These are phyloP conservation scores for Syrrhaptes paradoxus DNA, from an alignment of 2,113 vertebrate genomes.

Conservation along the genomic window DNA sequence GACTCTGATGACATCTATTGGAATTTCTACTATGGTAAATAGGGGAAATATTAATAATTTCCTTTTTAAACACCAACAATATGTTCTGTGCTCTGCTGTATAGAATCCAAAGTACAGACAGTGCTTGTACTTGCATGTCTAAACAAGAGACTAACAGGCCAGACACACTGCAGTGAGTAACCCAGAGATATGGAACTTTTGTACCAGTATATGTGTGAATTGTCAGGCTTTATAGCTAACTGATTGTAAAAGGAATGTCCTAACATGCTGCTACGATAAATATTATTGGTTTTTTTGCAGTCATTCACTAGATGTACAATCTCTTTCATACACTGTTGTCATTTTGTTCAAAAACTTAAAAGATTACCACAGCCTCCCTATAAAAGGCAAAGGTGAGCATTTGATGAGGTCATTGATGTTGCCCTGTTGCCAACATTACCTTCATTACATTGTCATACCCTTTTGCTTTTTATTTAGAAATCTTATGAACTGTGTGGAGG, in stretches of 20 bases:
- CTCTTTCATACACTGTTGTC: not conserved
- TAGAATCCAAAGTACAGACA: slow-evolving; percentile 35
- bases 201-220: not conserved
- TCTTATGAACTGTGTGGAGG: fast-evolving
- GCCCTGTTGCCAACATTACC: not conserved
- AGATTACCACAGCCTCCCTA: not conserved
- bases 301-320: not conserved
- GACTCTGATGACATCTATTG: not conserved
- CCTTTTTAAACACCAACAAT: slow-evolving; percentile 31
- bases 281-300: not conserved
- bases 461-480: not conserved
- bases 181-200: not conserved
- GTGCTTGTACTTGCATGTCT: slow-evolving; percentile 12
- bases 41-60: slow-evolving; percentile 28
- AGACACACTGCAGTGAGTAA: not conserved
- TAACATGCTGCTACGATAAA: not conserved
- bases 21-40: not conserved
- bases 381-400: not conserved
- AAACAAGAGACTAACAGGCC: not conserved
- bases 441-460: not conserved
- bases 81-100: slow-evolving; percentile 2
- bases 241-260: not conserved
- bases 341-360: not conserved
- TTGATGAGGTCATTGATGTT: not conserved
- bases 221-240: not conserved